Conservation (phyloP, 2,888 invertebrate species). For the Tachina grossa region DNA sequence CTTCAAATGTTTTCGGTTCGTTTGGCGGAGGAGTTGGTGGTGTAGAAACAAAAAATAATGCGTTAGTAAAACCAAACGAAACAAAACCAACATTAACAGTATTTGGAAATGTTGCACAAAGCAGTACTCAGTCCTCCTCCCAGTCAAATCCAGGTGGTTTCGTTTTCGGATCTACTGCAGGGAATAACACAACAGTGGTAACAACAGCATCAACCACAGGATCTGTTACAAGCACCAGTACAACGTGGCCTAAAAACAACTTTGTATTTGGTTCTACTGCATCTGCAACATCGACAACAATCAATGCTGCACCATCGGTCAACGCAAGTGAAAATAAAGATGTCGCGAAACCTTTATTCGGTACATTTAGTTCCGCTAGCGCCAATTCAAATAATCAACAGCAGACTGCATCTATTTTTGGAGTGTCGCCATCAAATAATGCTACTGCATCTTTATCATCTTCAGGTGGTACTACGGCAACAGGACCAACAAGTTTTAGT, state of each 20-base stretch:
- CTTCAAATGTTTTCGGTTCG: conserved; percentile 70
- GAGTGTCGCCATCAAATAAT: conserved; percentile 37
- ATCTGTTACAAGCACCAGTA: conserved; percentile 51
- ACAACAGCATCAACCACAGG: conserved; percentile 39
- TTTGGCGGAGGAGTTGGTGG: conserved; percentile 64
- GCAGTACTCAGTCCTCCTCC: conserved; percentile 50
- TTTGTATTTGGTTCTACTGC: conserved; percentile 71
- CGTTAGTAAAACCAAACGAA: conserved; percentile 30
- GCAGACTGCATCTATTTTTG: conserved; percentile 73
- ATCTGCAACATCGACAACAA: conserved; percentile 43
- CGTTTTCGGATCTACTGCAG: conserved; percentile 63
- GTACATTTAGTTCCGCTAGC: conserved; percentile 64
- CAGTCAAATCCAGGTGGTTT: conserved; percentile 57
- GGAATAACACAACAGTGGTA: conserved; percentile 24
- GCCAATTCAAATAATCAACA: conserved; percentile 56
- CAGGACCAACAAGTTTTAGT: conserved; percentile 61
- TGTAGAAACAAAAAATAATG: conserved; percentile 29
- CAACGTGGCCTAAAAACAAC: conserved; percentile 72
- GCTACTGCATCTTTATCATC: conserved; percentile 60
- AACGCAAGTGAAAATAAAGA: conserved; percentile 63
- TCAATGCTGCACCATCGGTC: conserved; percentile 8
- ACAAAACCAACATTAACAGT: conserved; percentile 68
- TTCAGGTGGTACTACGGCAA: conserved; percentile 50
- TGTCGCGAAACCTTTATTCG: conserved; percentile 71
- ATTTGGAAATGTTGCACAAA: conserved; percentile 69